Evolutionary conservation across 1,140 invertebrate genomes (phyloP).

Genomic region (Zaprionus kolodkinae): DNA sequence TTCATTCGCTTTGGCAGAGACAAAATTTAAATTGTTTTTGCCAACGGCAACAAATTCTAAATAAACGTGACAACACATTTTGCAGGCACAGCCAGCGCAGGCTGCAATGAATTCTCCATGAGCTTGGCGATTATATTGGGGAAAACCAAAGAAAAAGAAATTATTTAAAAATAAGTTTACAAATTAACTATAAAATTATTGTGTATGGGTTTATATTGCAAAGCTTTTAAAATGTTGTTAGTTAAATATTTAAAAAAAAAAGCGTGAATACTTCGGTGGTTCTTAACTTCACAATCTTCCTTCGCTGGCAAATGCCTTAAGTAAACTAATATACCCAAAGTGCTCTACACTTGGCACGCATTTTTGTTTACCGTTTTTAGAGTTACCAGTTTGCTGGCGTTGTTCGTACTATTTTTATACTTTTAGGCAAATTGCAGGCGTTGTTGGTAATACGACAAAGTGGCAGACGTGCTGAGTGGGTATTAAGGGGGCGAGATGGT

Average conservation of each 20-base stretch:
- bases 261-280: too few species aligned
- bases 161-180: not conserved
- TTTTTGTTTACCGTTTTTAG: constrained; percentile 73
- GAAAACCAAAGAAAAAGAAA: not conserved
- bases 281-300: too few species aligned
- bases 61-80: constrained; percentile 62
- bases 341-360: constrained; percentile 55
- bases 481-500: not conserved
- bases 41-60: constrained; percentile 70
- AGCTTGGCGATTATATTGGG: constrained; percentile 15
- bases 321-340: constrained; percentile 12
- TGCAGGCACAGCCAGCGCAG: constrained; percentile 12
- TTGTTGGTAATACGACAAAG: constrained; percentile 60
- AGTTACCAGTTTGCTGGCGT: constrained; percentile 32
- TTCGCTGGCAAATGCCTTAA: not conserved
- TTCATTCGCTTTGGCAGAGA: constrained; percentile 58
- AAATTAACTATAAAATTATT: not conserved
- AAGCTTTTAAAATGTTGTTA: too few species aligned
- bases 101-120: constrained; percentile 51
- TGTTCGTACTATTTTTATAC: constrained; percentile 64
- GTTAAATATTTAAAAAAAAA: too few species aligned
- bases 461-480: constrained; percentile 23
- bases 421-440: constrained; percentile 73
- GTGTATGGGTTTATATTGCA: too few species aligned
- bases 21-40: constrained; percentile 81